phyloP scores from a whole-genome alignment of 2,113 vertebrate genomes.

The Copsychus sechellarum region DNA sequence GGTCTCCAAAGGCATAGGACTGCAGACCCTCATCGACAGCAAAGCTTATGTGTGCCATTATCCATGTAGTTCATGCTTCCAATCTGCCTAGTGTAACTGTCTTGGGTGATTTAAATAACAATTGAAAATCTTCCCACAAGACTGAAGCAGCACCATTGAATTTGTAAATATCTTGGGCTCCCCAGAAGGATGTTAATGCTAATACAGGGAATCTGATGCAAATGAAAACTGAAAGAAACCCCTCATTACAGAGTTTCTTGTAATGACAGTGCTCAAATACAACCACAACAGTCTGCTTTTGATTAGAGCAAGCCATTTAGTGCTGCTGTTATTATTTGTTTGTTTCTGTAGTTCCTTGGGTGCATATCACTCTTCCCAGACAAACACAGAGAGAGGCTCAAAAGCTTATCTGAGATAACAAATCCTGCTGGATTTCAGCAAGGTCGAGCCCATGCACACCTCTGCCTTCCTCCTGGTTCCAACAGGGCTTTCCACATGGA shows the following conservation, averaged over 20 bases:
- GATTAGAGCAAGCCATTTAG: slow-evolving; percentile 47
- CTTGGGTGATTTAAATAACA: background rate
- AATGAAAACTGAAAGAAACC: slow-evolving; percentile 4
- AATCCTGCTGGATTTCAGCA: background rate
- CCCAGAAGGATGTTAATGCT: background rate
- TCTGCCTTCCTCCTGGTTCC: background rate
- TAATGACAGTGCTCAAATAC: slow-evolving; percentile 42
- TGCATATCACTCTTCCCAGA: background rate
- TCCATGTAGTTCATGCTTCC: background rate
- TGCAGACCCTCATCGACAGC: background rate
- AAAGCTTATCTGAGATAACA: background rate
- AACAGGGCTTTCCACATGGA: rapidly evolving
- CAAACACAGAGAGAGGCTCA: background rate
- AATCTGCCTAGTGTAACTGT: background rate
- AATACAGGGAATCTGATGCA: slow-evolving; percentile 25
- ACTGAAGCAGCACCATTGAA: background rate
- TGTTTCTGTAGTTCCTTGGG: slow-evolving; percentile 36
- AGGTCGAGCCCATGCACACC: rapidly evolving
- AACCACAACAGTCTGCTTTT: slow-evolving; percentile 50
- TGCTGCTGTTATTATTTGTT: background rate
- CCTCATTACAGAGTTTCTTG: slow-evolving; percentile 37
- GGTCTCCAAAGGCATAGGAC: background rate
- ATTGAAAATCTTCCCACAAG: background rate
- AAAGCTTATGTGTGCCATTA: background rate
- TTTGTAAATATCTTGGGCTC: slow-evolving; percentile 23